phyloP scores from a whole-genome alignment of 2,113 vertebrate species.

The Oophaga pumilio region DNA sequence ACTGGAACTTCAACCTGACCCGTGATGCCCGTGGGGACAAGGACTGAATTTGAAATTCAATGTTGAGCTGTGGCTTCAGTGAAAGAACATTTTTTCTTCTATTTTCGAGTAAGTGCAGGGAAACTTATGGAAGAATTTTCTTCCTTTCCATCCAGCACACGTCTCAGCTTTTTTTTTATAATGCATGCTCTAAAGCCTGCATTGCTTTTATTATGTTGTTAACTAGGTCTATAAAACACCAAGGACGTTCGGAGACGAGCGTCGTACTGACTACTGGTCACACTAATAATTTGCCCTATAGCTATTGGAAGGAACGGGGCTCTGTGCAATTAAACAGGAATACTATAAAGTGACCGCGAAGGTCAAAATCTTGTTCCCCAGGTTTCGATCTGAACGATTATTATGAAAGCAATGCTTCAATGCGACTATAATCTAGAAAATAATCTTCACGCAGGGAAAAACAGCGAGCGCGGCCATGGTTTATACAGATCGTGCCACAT shows the following conservation, averaged over 20 bases:
- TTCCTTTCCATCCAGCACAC: slow-evolving; percentile 26
- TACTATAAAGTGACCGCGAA: slow-evolving; percentile 47
- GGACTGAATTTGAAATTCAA: slow-evolving; percentile 51
- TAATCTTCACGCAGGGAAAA: slow-evolving; percentile 44
- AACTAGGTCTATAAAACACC: slow-evolving; percentile 50
- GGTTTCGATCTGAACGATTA: slow-evolving; percentile 54
- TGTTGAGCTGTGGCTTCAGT: slow-evolving; percentile 42
- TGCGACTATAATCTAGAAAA: slow-evolving; percentile 33
- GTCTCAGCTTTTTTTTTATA: slow-evolving; percentile 24
- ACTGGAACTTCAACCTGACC: slow-evolving; percentile 47
- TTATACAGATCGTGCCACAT: slow-evolving; percentile 41
- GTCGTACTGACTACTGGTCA: slow-evolving; percentile 37
- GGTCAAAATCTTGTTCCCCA: slow-evolving; percentile 45
- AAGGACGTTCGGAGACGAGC: slow-evolving; percentile 39
- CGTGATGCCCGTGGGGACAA: slow-evolving; percentile 40
- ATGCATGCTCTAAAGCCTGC: slow-evolving; percentile 44
- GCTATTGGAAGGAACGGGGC: slow-evolving; percentile 47
- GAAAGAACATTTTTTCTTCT: background rate
- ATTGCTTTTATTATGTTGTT: slow-evolving; percentile 52
- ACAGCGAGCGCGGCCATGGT: slow-evolving; percentile 56
- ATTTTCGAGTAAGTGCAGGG: slow-evolving; percentile 32
- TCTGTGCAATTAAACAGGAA: slow-evolving; percentile 56
- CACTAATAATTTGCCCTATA: slow-evolving; percentile 56
- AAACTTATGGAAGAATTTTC: slow-evolving; percentile 24
- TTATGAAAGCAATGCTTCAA: slow-evolving; percentile 57